These are phyloP conservation scores for Solea senegalensis DNA, from an alignment of 2,113 vertebrate species.

Conservation along the genomic window DNA sequence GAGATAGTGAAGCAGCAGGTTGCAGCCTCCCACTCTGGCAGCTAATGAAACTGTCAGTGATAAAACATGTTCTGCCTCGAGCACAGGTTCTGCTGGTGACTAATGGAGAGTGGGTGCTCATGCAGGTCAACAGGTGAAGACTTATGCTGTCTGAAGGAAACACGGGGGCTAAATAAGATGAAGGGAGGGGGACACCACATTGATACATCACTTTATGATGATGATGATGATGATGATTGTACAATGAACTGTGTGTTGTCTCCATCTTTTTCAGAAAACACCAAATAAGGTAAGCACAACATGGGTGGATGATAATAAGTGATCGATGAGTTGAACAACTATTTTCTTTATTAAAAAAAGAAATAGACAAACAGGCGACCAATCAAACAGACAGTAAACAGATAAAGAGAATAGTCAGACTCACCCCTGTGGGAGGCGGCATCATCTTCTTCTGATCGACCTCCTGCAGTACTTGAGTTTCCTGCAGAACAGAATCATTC, in stretches of 20 bases:
- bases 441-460: conserved; percentile 71
- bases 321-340: no score
- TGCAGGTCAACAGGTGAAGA: conserved; percentile 45
- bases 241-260: background rate
- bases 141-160: conserved; percentile 6
- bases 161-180: background rate
- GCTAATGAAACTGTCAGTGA: conserved; percentile 26
- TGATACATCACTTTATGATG: background rate
- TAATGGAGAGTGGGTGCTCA: conserved; percentile 29
- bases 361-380: background rate
- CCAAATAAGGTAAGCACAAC: background rate
- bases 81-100: conserved; percentile 29
- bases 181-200: conserved; percentile 7
- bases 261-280: background rate
- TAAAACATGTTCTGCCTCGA: conserved; percentile 40
- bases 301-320: no score
- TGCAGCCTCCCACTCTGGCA: conserved; percentile 15
- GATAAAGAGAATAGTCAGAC: conserved; percentile 8
- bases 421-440: conserved; percentile 72
- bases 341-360: no score
- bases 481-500: conserved; percentile 52
- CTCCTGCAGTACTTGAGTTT: conserved; percentile 72
- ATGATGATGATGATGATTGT: no score
- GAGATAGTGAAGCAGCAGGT: conserved; percentile 25
- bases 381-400: background rate